Conservation (phyloP, 2,113 vertebrate genomes). For the Phaethon lepturus region DNA sequence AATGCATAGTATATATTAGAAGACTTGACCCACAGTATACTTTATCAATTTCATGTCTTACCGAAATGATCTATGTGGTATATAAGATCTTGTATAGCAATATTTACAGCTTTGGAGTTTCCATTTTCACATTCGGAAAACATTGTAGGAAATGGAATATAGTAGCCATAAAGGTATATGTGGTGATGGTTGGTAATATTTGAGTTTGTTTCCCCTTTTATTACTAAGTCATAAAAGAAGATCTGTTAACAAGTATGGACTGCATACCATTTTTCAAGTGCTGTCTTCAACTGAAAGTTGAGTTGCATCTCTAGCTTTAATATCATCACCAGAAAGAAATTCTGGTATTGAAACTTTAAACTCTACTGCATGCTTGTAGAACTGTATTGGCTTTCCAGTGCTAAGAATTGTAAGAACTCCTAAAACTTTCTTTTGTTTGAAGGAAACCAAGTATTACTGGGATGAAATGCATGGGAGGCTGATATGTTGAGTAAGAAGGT, state of each 20-base stretch:
- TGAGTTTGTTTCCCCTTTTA: background rate
- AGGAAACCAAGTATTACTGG: background rate
- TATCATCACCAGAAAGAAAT: background rate
- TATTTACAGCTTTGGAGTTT: background rate
- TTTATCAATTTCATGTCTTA: background rate
- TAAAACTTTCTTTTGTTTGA: background rate
- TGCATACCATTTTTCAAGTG: background rate
- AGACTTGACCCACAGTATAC: background rate
- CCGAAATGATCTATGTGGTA: background rate
- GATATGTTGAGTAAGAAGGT: background rate
- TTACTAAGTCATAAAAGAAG: background rate
- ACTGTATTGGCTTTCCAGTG: background rate
- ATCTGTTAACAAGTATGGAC: background rate
- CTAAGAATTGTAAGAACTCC: background rate
- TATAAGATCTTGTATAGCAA: background rate
- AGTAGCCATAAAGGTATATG: background rate
- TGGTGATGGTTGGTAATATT: background rate
- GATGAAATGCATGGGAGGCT: background rate
- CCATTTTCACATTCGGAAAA: background rate
- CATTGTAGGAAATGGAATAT: background rate
- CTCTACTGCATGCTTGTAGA: background rate
- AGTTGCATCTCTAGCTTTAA: background rate
- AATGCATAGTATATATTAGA: background rate
- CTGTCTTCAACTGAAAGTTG: background rate
- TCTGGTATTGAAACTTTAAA: background rate